Evolutionary conservation across 2,797 vertebrate species (phyloP).

Genomic region (Coluber constrictor): DNA sequence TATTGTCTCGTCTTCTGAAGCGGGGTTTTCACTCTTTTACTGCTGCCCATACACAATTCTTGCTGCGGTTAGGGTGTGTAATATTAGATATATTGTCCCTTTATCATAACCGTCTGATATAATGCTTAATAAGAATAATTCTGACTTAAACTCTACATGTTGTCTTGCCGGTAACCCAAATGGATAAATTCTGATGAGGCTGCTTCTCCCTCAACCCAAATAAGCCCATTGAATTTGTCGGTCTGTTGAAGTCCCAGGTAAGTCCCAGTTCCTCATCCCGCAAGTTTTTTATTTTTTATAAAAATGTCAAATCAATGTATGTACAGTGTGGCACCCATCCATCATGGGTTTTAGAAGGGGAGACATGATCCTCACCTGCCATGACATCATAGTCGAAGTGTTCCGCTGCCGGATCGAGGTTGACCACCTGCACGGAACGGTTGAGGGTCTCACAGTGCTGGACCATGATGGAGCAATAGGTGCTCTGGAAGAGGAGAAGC

Average conservation of each 20-base stretch:
- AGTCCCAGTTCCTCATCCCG: too few species aligned
- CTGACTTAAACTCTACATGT: too few species aligned
- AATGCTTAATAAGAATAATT: too few species aligned
- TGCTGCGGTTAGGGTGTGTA: too few species aligned
- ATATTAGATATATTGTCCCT: too few species aligned
- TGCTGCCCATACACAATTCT: too few species aligned
- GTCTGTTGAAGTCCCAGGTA: background rate
- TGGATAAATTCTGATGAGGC: background rate
- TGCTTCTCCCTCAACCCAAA: background rate
- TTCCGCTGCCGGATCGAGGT: slow-evolving; percentile 93
- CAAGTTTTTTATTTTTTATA: too few species aligned
- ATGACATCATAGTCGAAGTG: slow-evolving; percentile 89
- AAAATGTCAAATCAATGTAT: too few species aligned
- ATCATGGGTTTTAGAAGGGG: background rate
- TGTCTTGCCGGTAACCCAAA: background rate
- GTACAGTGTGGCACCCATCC: too few species aligned
- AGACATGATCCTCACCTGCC: slow-evolving; percentile 78
- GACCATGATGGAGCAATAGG: slow-evolving; percentile 91
- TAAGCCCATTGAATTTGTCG: background rate
- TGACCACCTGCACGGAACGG: slow-evolving; percentile 91
- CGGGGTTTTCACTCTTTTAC: too few species aligned
- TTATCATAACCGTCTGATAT: too few species aligned
- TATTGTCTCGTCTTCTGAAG: too few species aligned
- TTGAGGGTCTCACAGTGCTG: slow-evolving; percentile 84
- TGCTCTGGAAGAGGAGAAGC: slow-evolving; percentile 78